A percentile compares a stretch with the other conserved stretches of the same genome.
Conservation (phyloP, 2,797 vertebrate species). For the Anolis apletophallus region DNA sequence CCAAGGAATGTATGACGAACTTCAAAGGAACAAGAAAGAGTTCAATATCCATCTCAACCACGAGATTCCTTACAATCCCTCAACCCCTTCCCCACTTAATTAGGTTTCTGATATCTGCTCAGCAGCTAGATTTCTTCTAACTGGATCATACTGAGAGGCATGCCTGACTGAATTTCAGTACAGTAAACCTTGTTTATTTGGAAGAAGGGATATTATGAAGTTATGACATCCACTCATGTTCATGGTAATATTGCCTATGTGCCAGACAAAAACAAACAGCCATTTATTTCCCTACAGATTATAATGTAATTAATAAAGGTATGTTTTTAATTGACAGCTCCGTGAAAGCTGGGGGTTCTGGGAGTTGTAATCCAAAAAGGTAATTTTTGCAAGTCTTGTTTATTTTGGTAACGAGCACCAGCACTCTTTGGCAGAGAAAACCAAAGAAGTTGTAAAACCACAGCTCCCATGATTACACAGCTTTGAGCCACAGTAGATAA, state of each 20-base stretch:
- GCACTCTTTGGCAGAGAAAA: no score
- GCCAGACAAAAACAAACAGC: neutral
- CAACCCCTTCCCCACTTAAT: constrained; percentile 22
- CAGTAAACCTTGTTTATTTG: constrained; percentile 18
- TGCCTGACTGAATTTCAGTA: constrained; percentile 54
- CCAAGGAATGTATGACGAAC: constrained; percentile 76
- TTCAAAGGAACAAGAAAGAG: constrained; percentile 77
- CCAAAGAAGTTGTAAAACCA: no score
- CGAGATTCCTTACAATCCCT: constrained; percentile 65
- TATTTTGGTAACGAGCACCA: no score
- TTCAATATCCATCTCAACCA: constrained; percentile 72
- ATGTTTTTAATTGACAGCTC: no score
- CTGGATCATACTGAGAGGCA: constrained; percentile 53
- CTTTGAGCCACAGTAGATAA: no score
- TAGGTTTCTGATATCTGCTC: constrained; percentile 24
- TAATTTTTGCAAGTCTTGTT: neutral
- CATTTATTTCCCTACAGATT: neutral
- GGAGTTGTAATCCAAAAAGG: neutral
- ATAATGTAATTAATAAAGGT: neutral
- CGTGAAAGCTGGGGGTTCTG: neutral
- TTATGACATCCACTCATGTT: no score
- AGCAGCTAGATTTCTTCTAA: constrained; percentile 71
- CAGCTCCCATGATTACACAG: no score
- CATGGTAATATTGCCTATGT: neutral
- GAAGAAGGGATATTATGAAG: neutral